Evolutionary conservation across 2,113 vertebrate genomes (phyloP), one percentile per base, ranked within the genome.

Genomic region (Dinomys branickii): DNA sequence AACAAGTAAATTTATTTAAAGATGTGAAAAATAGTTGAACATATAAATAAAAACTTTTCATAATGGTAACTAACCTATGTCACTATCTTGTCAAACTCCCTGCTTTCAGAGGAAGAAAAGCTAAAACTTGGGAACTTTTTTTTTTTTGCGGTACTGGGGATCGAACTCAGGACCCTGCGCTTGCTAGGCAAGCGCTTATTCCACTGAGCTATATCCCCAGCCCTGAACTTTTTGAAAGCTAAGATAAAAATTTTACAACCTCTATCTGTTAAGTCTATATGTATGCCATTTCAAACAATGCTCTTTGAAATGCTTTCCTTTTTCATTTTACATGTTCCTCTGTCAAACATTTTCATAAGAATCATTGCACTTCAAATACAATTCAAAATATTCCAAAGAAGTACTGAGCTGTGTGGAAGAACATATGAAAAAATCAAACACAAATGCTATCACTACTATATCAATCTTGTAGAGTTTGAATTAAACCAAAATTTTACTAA

Each of bases 361-460:
- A 97, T 97, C 95, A n/a, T 44, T 78, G 9, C 16, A 38, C 19
- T 1, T 1, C 2, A 8, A 86, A 91, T 92, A 67, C 1, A n/a
- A 33, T 83, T 96, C 54, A n/a, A 94, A 88, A 71, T 44, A 93
- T 92, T 91, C 78, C 75, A 44, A 71, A 38, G 3, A 50, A 56
- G 44, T 44, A 73, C 8, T 73, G 24, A 85, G 9, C 0, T 26
- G 44, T 69, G 10, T 19, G 71, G 3, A 80, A 24, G 0, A 28
- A 33, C 54, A 38, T 30, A 88, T 11, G 47, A 0, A 69, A 52
- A 56, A 65, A 90, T 94, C 24, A 94, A 50, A 59, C 84, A 19
- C 91, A 96, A 95, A 54, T 1, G 14, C 44, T 71, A 65, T 22
- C 9, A 33, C 47, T 77, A 85, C 35, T 3, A 17, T 81, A 28